phyloP scores from a whole-genome alignment of 2,113 vertebrate genomes.

The Neomonachus schauinslandi region DNA sequence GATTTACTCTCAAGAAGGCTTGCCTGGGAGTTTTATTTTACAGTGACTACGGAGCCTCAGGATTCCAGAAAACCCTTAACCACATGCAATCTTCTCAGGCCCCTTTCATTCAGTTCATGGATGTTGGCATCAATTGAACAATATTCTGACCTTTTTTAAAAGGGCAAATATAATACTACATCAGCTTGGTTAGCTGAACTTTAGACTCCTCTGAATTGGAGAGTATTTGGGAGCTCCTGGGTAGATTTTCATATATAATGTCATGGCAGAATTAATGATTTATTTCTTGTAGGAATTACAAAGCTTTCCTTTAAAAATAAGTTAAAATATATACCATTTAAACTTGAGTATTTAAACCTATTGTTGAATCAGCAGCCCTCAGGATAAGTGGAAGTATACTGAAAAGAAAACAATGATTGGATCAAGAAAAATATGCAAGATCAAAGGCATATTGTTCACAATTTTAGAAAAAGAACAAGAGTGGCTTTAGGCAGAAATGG shows the following conservation, averaged over 20 bases:
- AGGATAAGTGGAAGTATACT: constrained; percentile 60
- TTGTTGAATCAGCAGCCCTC: constrained; percentile 79
- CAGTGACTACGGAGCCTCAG: constrained; percentile 65
- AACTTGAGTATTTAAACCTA: constrained; percentile 64
- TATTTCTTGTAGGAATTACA: constrained; percentile 77
- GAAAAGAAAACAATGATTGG: constrained; percentile 71
- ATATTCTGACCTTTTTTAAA: constrained; percentile 84
- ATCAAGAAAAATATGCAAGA: constrained; percentile 78
- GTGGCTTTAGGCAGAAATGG: constrained; percentile 62
- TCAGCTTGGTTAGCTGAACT: constrained; percentile 82
- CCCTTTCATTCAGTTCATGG: constrained; percentile 80
- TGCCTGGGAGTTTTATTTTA: constrained; percentile 65
- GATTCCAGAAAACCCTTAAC: constrained; percentile 74
- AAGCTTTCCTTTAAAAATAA: constrained; percentile 76
- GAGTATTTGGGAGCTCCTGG: constrained; percentile 77
- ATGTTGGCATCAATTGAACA: constrained; percentile 82
- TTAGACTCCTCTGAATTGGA: constrained; percentile 80
- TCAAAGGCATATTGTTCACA: constrained; percentile 64
- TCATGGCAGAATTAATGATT: constrained; percentile 82
- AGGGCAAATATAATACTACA: constrained; percentile 83
- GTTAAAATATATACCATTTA: constrained; percentile 75
- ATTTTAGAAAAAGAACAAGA: constrained; percentile 67
- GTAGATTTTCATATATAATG: constrained; percentile 82
- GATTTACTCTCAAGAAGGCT: constrained; percentile 53
- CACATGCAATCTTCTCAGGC: constrained; percentile 71